Percentiles rank a stretch among this genome's conserved stretches.
phyloP scores from a whole-genome alignment of 1,140 invertebrate species.

The Listronotus oregonensis region DNA sequence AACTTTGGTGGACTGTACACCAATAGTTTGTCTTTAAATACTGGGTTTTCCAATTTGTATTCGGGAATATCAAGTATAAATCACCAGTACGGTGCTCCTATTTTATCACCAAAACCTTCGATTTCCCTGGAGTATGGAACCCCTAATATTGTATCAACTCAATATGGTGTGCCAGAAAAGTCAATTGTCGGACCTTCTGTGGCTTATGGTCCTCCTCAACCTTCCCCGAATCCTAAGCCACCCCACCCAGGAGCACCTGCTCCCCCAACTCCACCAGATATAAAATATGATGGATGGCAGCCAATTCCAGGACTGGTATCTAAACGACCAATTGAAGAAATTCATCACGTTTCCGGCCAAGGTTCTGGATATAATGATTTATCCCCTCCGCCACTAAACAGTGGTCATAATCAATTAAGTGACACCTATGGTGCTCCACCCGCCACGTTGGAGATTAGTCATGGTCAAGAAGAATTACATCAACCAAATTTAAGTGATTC shows the following conservation, averaged over 20 bases:
- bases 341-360: constrained; percentile 52
- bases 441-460: constrained; percentile 21
- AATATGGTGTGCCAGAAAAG: constrained; percentile 53
- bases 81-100: constrained; percentile 41
- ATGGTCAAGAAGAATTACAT: constrained; percentile 4
- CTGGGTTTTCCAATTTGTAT: constrained; percentile 21
- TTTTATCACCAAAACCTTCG: constrained; percentile 55
- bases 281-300: constrained; percentile 82
- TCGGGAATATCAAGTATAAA: constrained; percentile 30
- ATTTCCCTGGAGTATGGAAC: constrained; percentile 56
- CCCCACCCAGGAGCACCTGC: constrained; percentile 70
- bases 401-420: constrained; percentile 20
- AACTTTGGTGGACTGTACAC: background rate
- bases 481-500: constrained; percentile 46
- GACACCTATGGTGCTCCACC: constrained; percentile 31
- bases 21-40: background rate
- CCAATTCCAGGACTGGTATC: constrained; percentile 71
- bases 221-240: constrained; percentile 59
- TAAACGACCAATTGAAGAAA: constrained; percentile 53
- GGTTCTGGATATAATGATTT: constrained; percentile 49
- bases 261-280: constrained; percentile 73
- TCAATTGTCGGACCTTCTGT: constrained; percentile 22
- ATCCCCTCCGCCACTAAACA: constrained; percentile 57
- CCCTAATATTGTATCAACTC: constrained; percentile 46
- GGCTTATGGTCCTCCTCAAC: constrained; percentile 55